Base-by-base conservation (phyloP, 2,797 vertebrate genomes). In the Pyrocephalus nanus region DNA sequence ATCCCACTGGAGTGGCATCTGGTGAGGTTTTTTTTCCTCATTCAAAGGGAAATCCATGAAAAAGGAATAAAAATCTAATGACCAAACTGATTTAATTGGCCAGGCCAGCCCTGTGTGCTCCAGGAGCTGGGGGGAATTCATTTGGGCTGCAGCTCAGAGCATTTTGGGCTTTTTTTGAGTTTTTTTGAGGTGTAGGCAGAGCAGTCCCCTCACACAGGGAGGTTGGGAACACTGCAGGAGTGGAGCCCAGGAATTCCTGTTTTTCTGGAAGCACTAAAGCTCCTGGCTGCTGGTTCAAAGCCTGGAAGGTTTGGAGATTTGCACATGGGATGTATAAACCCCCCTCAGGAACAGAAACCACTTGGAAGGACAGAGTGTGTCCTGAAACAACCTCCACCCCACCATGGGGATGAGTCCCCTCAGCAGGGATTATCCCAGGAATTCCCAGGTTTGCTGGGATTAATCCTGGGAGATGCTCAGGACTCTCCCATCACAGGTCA, bases 371-470 rank as follows among this genome's bases (percentile, higher is more conserved):
- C 87, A 86, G 86, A 92, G 71, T 42, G 91, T 80, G 65, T 88
- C 77, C 64, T 79, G 58, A 92, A 93, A 69, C 83, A 4, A 91
- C 93, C 94, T 93, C 88, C 93, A 92, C 87, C 86, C 86, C 78
- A 77, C 89, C 83, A 77, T n/a, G 92, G n/a, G n/a, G n/a, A n/a
- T n/a, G n/a, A 95, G 80, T 94, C 95, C 94, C 29, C 47, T 51
- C 57, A 53, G 47, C 45, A 26, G 70, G 18, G 73, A 65, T 69
- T 72, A 89, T 69, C 87, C 87, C 54, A 77, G 70, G 72, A 89
- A 89, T 71, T 83, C 65, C 88, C 48, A 30, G 5, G 74, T 85
- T 89, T 85, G 60, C 72, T 88, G 75, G 81, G 65, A 82, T 91
- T 54, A 65, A 71, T 78, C 34, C 88, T 77, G 48, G 66, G 38